Conservation (phyloP, 2,888 invertebrate genomes). For the Heliconius ismenius region DNA sequence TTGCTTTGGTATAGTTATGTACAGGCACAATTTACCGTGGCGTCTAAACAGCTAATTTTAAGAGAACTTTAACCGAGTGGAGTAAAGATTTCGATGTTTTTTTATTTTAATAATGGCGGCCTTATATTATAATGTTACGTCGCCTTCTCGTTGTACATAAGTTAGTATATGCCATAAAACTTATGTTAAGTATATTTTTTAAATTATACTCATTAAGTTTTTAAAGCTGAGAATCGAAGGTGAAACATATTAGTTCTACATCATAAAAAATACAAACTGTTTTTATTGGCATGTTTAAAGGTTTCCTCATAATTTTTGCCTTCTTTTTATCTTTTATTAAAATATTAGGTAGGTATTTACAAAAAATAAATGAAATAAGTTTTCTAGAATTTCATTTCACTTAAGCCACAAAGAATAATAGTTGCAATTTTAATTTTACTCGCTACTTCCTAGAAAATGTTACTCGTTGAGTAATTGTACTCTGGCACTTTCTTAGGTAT, state of each 20-base stretch:
- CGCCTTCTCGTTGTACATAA: conserved; percentile 7
- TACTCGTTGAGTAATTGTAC: neutral
- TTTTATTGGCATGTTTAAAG: neutral
- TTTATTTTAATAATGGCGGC: conserved; percentile 48
- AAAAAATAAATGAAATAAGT: neutral
- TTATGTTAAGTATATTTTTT: conserved; percentile 11
- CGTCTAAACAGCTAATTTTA: conserved; percentile 78
- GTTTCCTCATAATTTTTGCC: neutral
- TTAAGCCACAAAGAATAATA: neutral
- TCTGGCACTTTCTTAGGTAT: neutral
- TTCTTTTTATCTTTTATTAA: neutral
- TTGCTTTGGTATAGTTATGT: conserved; percentile 62
- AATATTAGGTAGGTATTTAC: neutral
- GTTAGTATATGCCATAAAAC: conserved; percentile 6
- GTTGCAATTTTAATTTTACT: neutral
- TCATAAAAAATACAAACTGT: neutral
- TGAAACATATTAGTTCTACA: conserved; percentile 6
- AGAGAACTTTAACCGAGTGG: conserved; percentile 64
- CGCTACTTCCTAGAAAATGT: neutral
- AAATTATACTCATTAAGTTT: conserved; percentile 6
- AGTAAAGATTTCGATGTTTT: conserved; percentile 52
- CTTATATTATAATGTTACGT: conserved; percentile 20
- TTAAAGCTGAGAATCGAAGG: conserved; percentile 10
- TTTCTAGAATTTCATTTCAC: neutral
- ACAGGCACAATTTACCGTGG: conserved; percentile 64